Percentiles rank a stretch among this genome's conserved stretches.
phyloP scores from a whole-genome alignment of 1,140 invertebrate species.

The Hormaphis cornu region DNA sequence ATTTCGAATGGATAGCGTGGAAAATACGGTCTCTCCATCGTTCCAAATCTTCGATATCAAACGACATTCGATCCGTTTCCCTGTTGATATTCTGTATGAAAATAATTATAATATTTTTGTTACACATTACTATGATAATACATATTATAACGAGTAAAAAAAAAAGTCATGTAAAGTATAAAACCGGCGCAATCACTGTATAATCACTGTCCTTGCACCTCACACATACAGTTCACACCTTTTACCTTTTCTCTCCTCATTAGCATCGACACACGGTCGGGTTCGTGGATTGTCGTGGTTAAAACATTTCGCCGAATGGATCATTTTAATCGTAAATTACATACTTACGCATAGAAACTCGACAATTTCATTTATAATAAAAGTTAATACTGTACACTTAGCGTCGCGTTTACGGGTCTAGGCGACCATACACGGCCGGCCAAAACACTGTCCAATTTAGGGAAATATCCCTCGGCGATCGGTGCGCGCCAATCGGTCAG shows the following conservation, averaged over 20 bases:
- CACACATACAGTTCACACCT: too few species aligned
- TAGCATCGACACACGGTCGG: too few species aligned
- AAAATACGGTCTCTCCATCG: slow-evolving; percentile 64
- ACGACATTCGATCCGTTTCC: slow-evolving; percentile 54
- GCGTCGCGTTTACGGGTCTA: slow-evolving; percentile 48
- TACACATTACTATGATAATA: too few species aligned
- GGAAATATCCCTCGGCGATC: slow-evolving; percentile 61
- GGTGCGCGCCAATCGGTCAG: slow-evolving; percentile 53
- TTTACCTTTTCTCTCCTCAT: too few species aligned
- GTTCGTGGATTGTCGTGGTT: background rate
- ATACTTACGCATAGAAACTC: background rate
- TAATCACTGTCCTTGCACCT: too few species aligned
- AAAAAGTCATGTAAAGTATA: too few species aligned
- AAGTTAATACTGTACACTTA: too few species aligned
- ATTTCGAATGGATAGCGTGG: slow-evolving; percentile 58
- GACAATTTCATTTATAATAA: slow-evolving; percentile 31
- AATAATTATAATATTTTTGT: background rate
- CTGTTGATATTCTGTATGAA: slow-evolving; percentile 51
- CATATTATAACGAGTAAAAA: too few species aligned
- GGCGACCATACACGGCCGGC: slow-evolving; percentile 55
- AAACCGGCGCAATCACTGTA: too few species aligned
- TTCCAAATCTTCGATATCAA: slow-evolving; percentile 59
- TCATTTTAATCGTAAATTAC: background rate
- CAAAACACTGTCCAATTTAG: slow-evolving; percentile 58
- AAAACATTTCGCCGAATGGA: background rate